Conservation (phyloP, 2,113 vertebrate genomes). For the Forbesichthys papilliferus region DNA sequence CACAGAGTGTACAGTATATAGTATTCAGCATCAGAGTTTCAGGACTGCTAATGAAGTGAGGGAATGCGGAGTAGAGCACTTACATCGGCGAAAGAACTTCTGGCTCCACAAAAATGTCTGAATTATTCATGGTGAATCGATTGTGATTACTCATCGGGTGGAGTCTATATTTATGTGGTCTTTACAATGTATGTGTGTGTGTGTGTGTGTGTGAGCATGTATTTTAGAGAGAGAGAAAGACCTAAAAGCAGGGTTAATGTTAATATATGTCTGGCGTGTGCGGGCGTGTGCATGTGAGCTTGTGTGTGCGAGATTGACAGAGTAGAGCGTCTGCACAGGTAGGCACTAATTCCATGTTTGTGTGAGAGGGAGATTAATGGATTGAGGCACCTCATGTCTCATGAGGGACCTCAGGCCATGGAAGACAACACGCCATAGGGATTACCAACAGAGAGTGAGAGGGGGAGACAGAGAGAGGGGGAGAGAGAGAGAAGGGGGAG, state of each 20-base stretch:
- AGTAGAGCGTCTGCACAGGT: not conserved
- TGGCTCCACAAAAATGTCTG: too few species aligned
- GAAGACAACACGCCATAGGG: slow-evolving; percentile 23
- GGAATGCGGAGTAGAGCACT: not conserved
- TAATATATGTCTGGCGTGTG: not conserved
- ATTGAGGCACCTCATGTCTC: not conserved
- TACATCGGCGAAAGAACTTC: not conserved
- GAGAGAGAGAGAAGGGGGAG: not conserved
- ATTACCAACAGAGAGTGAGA: not conserved
- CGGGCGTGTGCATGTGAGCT: not conserved
- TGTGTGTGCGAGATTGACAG: not conserved
- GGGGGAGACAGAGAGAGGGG: not conserved
- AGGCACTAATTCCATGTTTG: slow-evolving; percentile 11
- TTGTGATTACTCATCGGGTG: not conserved
- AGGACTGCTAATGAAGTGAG: not conserved
- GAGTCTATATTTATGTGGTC: not conserved
- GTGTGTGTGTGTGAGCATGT: not conserved
- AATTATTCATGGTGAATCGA: not conserved
- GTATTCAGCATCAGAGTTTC: not conserved
- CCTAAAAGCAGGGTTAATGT: not conserved
- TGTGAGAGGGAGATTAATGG: slow-evolving; percentile 13
- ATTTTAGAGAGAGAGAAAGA: slow-evolving; percentile 1
- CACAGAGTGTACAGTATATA: too few species aligned
- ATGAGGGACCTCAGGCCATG: slow-evolving; percentile 8
- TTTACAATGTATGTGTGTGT: not conserved